Base-by-base conservation (phyloP, 2,888 invertebrate genomes). In the Hirtodrosophila cameraria region DNA sequence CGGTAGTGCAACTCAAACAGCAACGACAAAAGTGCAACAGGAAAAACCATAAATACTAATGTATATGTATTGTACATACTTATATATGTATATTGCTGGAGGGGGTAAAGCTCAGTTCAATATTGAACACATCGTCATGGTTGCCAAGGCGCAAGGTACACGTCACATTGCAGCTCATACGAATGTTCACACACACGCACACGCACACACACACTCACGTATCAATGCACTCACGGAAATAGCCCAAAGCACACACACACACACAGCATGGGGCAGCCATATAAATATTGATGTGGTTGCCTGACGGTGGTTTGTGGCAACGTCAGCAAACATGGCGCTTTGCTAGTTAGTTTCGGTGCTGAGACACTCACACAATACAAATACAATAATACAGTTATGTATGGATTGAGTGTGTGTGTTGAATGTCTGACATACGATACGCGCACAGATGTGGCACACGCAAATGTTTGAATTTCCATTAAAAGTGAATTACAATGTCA, bases 221-320 rank as follows among this genome's bases (percentile, higher is more conserved):
- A 27, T 9, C 8, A 13, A 36, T 1, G 12, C 15, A 46, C 1
- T 9, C 16, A 23, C 9, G 35, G 11, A 45, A 16, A 39, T 13
- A 49, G 6, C 3, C 6, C 7, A 6, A 23, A 23, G 6, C 8
- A n/a, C 18, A 28, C 25, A 39, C 18, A 28, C 25, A 39, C 23
- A 8, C 48, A 33, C 15, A 23, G 30, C 36, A 53, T 49, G 64
- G 23, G 54, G 57, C 63, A 68, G 48, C 45, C 75, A 58, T 41
- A 69, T 54, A 68, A 76, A 76, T 62, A 62, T 70, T 73, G 59
- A 66, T 75, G 61, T 58, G 43, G 58, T 64, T n/a, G 27, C 36
- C 28, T 49, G 15, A 39, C 8, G 66, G 25, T 36, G 41, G 54
- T 35, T 36, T 41, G 13, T 20, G 18, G 23, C 33, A 33, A 30